phyloP scores from a whole-genome alignment of 2,113 vertebrate genomes.

The Ciconia maguari region DNA sequence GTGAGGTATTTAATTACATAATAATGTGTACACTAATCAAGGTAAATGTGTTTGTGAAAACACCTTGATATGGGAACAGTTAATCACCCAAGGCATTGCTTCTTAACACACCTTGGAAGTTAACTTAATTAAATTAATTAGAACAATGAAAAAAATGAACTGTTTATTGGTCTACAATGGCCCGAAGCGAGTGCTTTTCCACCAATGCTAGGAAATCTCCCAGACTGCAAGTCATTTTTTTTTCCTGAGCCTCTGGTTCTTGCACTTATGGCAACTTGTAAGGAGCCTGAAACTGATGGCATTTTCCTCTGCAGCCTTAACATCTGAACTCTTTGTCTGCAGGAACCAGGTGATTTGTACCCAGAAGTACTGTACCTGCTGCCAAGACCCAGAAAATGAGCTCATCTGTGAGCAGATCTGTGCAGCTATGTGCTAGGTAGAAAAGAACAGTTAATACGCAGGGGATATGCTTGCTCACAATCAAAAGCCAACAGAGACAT shows the following conservation, averaged over 20 bases:
- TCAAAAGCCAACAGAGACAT: background rate
- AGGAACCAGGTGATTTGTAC: background rate
- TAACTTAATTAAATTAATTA: constrained; percentile 87
- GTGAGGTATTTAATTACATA: constrained; percentile 86
- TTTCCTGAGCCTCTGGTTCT: constrained; percentile 9
- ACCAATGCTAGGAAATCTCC: constrained; percentile 69
- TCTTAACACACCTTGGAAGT: constrained; percentile 84
- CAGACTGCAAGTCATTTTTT: background rate
- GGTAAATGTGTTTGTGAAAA: constrained; percentile 87
- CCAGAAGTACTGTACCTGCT: background rate
- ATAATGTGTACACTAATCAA: constrained; percentile 88
- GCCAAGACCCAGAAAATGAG: background rate
- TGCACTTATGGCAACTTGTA: constrained; percentile 20
- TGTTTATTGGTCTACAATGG: constrained; percentile 81
- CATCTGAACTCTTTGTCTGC: constrained; percentile 42
- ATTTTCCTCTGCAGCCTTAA: background rate
- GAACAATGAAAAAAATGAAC: constrained; percentile 82
- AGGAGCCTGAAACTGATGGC: constrained; percentile 25
- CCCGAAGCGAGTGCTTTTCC: constrained; percentile 66
- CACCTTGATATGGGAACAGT: constrained; percentile 86
- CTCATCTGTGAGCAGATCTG: background rate
- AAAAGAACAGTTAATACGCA: background rate
- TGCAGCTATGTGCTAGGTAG: background rate
- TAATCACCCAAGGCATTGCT: constrained; percentile 85
- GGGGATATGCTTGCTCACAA: background rate